These are phyloP conservation scores for Parthenolecanium corni DNA, from an alignment of 2,888 invertebrate species.

Conservation along the genomic window DNA sequence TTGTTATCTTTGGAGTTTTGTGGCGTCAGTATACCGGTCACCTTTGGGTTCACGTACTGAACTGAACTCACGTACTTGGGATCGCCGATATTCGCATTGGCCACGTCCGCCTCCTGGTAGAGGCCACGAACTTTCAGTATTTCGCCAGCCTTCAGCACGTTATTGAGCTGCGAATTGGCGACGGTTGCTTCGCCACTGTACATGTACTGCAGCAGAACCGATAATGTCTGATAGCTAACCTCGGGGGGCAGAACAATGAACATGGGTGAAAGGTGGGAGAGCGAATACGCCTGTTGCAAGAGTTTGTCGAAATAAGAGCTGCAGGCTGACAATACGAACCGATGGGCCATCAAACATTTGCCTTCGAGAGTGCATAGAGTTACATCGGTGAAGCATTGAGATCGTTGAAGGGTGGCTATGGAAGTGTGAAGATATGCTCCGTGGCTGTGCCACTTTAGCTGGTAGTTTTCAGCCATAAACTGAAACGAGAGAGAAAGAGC, in stretches of 20 bases:
- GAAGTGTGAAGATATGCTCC: slow-evolving; percentile 69
- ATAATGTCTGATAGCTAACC: slow-evolving; percentile 64
- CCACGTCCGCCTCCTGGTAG: slow-evolving; percentile 55
- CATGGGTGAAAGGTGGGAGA: slow-evolving; percentile 37
- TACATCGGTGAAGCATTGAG: slow-evolving; percentile 72
- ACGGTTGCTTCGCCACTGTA: slow-evolving; percentile 75
- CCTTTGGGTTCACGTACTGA: slow-evolving; percentile 17
- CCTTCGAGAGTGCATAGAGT: slow-evolving; percentile 66
- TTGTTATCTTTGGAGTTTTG: slow-evolving; percentile 14
- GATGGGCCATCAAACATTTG: slow-evolving; percentile 70
- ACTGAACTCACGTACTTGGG: slow-evolving; percentile 23
- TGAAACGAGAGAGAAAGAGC: slow-evolving; percentile 6
- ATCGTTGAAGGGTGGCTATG: slow-evolving; percentile 62
- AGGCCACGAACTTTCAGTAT: slow-evolving; percentile 67
- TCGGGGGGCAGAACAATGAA: slow-evolving; percentile 67
- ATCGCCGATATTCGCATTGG: slow-evolving; percentile 22
- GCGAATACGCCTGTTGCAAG: slow-evolving; percentile 38
- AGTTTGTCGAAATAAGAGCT: slow-evolving; percentile 53
- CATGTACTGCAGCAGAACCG: slow-evolving; percentile 75
- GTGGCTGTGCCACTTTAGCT: slow-evolving; percentile 81
- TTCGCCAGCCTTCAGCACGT: slow-evolving; percentile 69
- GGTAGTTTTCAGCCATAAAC: slow-evolving; percentile 58
- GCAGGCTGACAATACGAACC: slow-evolving; percentile 72
- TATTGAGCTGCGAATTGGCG: slow-evolving; percentile 69
- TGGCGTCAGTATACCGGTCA: slow-evolving; percentile 20